Evolutionary conservation across 2,113 vertebrate species (phyloP).

Genomic region (Microcebus griseorufus): DNA sequence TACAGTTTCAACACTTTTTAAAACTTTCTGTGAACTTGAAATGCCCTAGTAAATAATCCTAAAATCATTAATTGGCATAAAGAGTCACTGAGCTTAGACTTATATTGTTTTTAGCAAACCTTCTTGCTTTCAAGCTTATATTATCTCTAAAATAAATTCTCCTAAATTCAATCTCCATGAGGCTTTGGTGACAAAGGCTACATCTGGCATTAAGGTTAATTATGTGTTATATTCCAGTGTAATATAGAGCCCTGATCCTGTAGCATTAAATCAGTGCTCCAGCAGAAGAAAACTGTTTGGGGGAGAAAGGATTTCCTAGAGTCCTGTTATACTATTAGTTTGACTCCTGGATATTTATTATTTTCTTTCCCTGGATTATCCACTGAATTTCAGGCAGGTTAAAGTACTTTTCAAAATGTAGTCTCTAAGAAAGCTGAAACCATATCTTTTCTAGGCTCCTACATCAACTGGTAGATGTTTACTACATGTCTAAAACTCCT

Average conservation of each 20-base stretch:
- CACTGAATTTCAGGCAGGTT: constrained; percentile 1
- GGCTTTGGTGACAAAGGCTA: constrained; percentile 40
- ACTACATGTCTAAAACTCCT: neutral
- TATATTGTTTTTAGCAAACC: constrained; percentile 38
- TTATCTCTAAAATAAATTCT: constrained; percentile 56
- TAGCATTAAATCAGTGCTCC: neutral
- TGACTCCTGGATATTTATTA: neutral
- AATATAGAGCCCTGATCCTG: neutral
- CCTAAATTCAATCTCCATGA: constrained; percentile 16
- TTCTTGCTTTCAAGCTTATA: neutral
- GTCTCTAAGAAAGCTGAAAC: neutral
- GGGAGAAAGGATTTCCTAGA: neutral
- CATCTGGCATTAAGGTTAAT: neutral
- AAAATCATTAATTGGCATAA: constrained; percentile 37
- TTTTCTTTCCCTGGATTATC: neutral
- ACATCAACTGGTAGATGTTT: neutral
- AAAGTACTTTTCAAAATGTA: neutral
- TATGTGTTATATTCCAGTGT: neutral
- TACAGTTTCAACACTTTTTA: constrained; percentile 43
- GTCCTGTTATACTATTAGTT: neutral
- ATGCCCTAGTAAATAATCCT: constrained; percentile 49
- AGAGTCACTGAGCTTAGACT: constrained; percentile 38
- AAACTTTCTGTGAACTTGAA: constrained; percentile 64
- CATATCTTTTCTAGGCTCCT: too few relatives aligned
- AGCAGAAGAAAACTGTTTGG: neutral